These are phyloP conservation scores for Zosterops lateralis DNA, from an alignment of 2,113 vertebrate species.

Conservation along the genomic window DNA sequence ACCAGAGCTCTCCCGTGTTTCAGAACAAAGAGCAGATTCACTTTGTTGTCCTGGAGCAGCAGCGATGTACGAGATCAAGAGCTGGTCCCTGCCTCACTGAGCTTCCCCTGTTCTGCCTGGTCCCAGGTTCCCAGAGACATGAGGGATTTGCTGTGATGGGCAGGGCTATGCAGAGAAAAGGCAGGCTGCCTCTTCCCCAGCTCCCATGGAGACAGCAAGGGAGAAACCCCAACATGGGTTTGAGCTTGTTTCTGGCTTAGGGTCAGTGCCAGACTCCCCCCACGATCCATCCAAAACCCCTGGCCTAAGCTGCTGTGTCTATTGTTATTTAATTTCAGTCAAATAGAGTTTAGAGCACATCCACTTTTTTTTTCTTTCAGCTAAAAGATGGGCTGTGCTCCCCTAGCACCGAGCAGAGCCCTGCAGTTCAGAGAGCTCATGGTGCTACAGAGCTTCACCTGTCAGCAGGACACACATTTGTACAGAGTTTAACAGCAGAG, in stretches of 20 bases:
- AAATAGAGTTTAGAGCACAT: background rate
- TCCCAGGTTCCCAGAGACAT: background rate
- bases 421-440: background rate
- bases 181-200: background rate
- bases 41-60: background rate
- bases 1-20: background rate
- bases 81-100: background rate
- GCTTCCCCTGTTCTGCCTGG: background rate
- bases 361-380: background rate
- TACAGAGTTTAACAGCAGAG: accelerated
- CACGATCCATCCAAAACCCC: background rate
- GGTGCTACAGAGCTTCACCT: background rate
- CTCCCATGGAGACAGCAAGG: background rate
- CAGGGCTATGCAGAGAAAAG: background rate
- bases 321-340: background rate
- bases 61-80: accelerated
- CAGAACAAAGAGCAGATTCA: conserved; percentile 26
- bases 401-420: background rate
- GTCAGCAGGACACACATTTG: background rate
- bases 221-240: background rate
- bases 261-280: background rate
- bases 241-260: background rate
- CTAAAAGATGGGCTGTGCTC: background rate
- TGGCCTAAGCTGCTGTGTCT: background rate
- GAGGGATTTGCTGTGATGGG: background rate